A percentile compares a stretch with the other conserved stretches of the same genome.
Evolutionary conservation across 1,140 invertebrate genomes (phyloP).

Genomic region (Schmidtea mediterranea): DNA sequence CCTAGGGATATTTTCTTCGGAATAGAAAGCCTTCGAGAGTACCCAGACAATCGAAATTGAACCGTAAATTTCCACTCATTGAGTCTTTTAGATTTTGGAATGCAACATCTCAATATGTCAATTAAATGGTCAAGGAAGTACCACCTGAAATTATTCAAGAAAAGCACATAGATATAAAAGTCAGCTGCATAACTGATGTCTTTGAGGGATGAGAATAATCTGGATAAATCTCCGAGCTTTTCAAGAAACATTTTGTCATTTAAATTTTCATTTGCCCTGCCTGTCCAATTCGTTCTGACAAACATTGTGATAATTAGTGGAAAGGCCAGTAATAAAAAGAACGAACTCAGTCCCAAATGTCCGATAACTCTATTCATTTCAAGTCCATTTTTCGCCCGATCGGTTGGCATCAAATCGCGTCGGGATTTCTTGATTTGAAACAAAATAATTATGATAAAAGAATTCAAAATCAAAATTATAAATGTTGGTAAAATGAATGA

Average conservation of each 20-base stretch:
- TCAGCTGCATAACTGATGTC: background rate
- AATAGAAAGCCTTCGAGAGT: too few species aligned
- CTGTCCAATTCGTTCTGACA: background rate
- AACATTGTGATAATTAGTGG: background rate
- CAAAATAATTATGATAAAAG: background rate
- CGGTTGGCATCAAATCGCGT: background rate
- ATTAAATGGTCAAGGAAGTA: background rate
- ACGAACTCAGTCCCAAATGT: background rate
- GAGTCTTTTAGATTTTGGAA: too few species aligned
- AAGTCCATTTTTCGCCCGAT: background rate
- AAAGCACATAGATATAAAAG: slow-evolving; percentile 1
- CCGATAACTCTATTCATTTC: slow-evolving; percentile 1
- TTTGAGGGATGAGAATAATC: slow-evolving; percentile 1
- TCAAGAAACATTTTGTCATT: too few species aligned
- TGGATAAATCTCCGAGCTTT: background rate
- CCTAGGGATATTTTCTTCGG: too few species aligned
- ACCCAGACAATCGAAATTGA: too few species aligned
- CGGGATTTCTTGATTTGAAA: background rate
- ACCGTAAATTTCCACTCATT: too few species aligned
- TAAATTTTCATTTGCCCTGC: background rate
- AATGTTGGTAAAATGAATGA: background rate
- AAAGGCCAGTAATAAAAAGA: background rate
- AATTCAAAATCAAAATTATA: background rate
- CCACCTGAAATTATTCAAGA: background rate
- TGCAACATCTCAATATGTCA: too few species aligned